Conservation (phyloP, 1,140 invertebrate species). For the Nebria ingens region DNA sequence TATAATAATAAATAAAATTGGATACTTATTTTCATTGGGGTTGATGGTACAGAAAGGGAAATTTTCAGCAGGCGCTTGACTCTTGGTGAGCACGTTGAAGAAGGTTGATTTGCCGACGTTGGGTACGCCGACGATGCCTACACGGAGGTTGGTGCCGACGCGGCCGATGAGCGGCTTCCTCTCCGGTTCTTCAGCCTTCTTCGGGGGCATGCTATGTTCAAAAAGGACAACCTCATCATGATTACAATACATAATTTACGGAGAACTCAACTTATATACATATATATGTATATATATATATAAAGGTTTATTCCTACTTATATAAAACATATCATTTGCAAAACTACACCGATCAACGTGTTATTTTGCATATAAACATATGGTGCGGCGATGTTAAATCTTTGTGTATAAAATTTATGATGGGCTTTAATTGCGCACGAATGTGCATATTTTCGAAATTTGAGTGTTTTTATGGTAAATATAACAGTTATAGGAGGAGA, state of each 20-base stretch:
- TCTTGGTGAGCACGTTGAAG: slow-evolving; percentile 98
- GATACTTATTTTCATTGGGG: slow-evolving; percentile 99
- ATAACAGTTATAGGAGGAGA: slow-evolving; percentile 5
- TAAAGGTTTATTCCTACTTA: background rate
- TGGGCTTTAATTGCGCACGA: slow-evolving; percentile 7
- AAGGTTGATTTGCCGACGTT: slow-evolving; percentile 99
- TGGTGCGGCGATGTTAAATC: slow-evolving; percentile 2
- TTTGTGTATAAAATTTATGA: slow-evolving; percentile 10
- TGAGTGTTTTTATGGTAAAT: slow-evolving; percentile 9
- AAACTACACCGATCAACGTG: slow-evolving; percentile 3
- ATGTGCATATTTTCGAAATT: slow-evolving; percentile 9
- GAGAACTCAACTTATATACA: too few relatives aligned
- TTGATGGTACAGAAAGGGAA: slow-evolving; percentile 99
- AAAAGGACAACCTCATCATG: background rate
- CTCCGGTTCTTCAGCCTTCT: slow-evolving; percentile 85
- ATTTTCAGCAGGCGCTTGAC: slow-evolving; percentile 91
- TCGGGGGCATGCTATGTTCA: slow-evolving; percentile 66
- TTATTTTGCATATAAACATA: slow-evolving; percentile 9
- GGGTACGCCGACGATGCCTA: slow-evolving; percentile 90
- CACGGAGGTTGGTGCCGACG: slow-evolving; percentile 94
- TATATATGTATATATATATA: too few relatives aligned
- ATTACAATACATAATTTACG: background rate
- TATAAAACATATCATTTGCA: slow-evolving; percentile 5
- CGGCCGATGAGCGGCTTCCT: slow-evolving; percentile 89
- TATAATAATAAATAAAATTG: slow-evolving; percentile 29